phyloP scores from a whole-genome alignment of 2,797 vertebrate genomes.

The Mormyrops boulengeri region DNA sequence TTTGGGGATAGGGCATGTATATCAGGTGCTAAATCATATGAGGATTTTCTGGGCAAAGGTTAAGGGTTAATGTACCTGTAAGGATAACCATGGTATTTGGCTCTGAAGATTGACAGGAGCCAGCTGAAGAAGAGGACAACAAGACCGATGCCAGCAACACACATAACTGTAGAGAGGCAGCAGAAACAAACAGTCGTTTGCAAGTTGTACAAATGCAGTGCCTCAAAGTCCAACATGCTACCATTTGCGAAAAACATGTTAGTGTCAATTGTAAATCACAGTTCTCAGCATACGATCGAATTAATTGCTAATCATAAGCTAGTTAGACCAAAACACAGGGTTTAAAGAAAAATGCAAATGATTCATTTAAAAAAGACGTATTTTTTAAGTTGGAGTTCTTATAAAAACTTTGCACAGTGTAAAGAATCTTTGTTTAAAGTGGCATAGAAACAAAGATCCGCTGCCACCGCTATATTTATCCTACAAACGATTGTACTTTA shows the following conservation, averaged over 20 bases:
- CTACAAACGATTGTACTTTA: not conserved
- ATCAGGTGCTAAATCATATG: not conserved
- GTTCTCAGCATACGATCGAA: not conserved
- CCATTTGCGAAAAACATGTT: not conserved
- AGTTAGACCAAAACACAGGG: not conserved
- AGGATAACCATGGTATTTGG: constrained; percentile 95
- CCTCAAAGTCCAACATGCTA: not conserved
- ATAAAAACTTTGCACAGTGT: not conserved
- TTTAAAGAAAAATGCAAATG: not conserved
- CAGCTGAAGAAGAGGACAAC: constrained; percentile 96
- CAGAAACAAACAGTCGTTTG: not conserved
- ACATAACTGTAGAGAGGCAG: constrained; percentile 72
- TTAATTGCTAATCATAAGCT: not conserved
- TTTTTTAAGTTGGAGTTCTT: not conserved
- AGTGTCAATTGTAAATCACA: not conserved
- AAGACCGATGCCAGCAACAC: constrained; percentile 80
- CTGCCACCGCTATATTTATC: not conserved
- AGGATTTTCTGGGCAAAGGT: not conserved
- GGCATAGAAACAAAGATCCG: not conserved
- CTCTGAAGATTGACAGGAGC: constrained; percentile 91
- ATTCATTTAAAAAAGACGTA: not conserved
- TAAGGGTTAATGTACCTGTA: constrained; percentile 69
- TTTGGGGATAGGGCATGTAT: not conserved
- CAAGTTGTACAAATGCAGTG: not conserved
- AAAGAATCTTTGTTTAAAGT: not conserved